Evolutionary conservation across 2,113 vertebrate species (phyloP).

Genomic region (Todiramphus saurophagus): DNA sequence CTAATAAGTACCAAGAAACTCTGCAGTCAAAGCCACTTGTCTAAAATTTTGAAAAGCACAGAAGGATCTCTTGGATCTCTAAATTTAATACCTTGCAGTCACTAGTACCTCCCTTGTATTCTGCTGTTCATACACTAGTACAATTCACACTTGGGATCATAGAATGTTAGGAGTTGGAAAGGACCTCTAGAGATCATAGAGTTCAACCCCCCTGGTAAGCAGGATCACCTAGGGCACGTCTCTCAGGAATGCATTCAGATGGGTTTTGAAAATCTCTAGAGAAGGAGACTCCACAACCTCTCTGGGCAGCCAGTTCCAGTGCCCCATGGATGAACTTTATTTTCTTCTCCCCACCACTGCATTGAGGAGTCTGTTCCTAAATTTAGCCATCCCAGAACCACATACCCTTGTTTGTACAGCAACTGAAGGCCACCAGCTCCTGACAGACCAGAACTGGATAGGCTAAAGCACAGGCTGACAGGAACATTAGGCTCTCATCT

Average conservation of each 20-base stretch:
- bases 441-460: not conserved
- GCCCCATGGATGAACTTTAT: not conserved
- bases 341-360: not conserved
- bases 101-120: not conserved
- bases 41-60: not conserved
- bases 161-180: too few relatives aligned
- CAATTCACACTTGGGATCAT: not conserved
- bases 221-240: too few relatives aligned
- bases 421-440: not conserved
- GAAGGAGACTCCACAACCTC: too few relatives aligned
- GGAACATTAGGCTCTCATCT: not conserved
- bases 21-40: not conserved
- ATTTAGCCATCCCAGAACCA: not conserved
- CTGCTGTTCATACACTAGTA: not conserved
- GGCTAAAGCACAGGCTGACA: not conserved
- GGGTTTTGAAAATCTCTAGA: too few relatives aligned
- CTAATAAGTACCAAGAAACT: not conserved
- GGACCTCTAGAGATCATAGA: too few relatives aligned
- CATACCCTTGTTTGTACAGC: fast-evolving
- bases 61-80: not conserved
- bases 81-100: not conserved
- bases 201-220: too few relatives aligned
- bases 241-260: too few relatives aligned
- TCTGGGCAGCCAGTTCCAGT: too few relatives aligned
- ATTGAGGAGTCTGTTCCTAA: not conserved